Conservation (phyloP, 2,888 invertebrate genomes). For the Drosophila affinis region DNA sequence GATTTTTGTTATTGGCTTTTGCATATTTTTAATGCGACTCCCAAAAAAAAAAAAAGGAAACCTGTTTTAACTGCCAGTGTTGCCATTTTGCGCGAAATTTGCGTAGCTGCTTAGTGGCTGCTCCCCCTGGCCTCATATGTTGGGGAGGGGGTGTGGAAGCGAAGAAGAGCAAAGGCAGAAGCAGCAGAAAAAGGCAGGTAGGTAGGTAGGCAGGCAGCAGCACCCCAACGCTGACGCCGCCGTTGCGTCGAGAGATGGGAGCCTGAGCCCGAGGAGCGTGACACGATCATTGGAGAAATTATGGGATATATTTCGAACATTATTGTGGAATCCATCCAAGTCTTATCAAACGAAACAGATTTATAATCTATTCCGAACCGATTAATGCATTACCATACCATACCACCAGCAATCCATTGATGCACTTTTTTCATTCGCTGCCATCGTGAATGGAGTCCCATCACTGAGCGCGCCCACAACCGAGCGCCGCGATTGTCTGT, state of each 20-base stretch:
- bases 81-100: constrained; percentile 65
- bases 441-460: not conserved
- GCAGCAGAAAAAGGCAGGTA: constrained; percentile 21
- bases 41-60: constrained; percentile 47
- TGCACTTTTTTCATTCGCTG: not conserved
- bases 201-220: constrained; percentile 15
- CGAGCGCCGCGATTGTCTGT: constrained; percentile 14
- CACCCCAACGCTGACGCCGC: constrained; percentile 7
- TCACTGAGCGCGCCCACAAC: constrained; percentile 18
- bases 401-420: not conserved
- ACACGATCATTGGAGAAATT: not conserved
- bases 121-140: constrained; percentile 18
- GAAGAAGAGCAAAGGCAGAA: constrained; percentile 5
- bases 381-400: not conserved
- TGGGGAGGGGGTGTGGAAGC: not conserved
- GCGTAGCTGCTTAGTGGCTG: constrained; percentile 40
- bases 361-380: not conserved
- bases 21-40: constrained; percentile 41
- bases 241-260: constrained; percentile 18
- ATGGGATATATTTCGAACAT: not conserved
- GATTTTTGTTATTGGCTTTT: constrained; percentile 19
- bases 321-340: not conserved
- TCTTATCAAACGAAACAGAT: not conserved
- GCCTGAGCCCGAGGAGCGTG: constrained; percentile 14
- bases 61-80: constrained; percentile 62